phyloP scores from a whole-genome alignment of 2,113 vertebrate species.

The Pogona vitticeps region DNA sequence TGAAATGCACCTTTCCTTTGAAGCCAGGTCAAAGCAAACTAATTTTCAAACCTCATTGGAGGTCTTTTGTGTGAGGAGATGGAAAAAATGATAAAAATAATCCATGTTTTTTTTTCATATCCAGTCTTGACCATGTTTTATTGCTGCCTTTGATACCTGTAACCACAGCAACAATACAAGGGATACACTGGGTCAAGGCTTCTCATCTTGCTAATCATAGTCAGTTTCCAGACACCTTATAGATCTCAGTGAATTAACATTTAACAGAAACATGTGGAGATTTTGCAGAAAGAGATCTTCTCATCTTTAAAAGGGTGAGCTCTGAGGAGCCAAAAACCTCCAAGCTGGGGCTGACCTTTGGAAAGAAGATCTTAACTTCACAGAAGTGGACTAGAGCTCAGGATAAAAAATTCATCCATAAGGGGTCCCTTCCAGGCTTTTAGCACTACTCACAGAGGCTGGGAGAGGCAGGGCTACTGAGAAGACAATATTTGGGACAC shows the following conservation, averaged over 20 bases:
- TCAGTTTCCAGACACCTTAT: conserved; percentile 37
- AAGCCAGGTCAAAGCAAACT: conserved; percentile 21
- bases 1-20: conserved; percentile 31
- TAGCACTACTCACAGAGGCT: background rate
- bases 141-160: conserved; percentile 38
- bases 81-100: conserved; percentile 12
- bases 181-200: background rate
- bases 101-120: conserved; percentile 1
- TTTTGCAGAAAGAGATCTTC: background rate
- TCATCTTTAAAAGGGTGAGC: conserved; percentile 7
- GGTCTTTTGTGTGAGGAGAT: conserved; percentile 13
- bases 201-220: conserved; percentile 49
- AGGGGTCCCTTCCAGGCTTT: background rate
- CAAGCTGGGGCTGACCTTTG: background rate
- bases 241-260: conserved; percentile 46
- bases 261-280: conserved; percentile 5
- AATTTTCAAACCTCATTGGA: conserved; percentile 42
- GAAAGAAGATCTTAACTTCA: background rate
- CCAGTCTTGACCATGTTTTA: background rate
- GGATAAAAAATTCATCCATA: background rate
- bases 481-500: background rate
- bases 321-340: background rate
- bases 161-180: conserved; percentile 50
- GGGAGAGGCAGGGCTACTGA: too few species aligned
- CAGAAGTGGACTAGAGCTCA: background rate